These are phyloP conservation scores for Tadarida brasiliensis DNA, from an alignment of 2,797 vertebrate species.

Conservation along the genomic window DNA sequence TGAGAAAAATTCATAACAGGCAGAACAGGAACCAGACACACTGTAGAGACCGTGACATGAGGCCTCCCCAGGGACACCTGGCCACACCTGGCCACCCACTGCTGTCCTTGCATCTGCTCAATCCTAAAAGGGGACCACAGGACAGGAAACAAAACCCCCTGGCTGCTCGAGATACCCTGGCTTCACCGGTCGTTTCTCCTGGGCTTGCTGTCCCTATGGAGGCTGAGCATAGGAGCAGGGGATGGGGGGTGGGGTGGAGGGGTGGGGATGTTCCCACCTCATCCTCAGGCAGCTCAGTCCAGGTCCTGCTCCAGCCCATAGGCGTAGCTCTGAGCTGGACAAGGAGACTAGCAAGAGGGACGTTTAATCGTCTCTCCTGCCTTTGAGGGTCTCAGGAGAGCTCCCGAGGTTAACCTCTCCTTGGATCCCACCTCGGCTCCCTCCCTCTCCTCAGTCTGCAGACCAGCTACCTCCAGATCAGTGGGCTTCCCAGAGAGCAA, in stretches of 20 bases:
- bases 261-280: not conserved
- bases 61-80: not conserved
- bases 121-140: not conserved
- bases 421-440: not conserved
- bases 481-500: constrained; percentile 36
- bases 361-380: not conserved
- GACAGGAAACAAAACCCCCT: not conserved
- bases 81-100: not conserved
- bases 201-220: not conserved
- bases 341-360: not conserved
- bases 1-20: not conserved
- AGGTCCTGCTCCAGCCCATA: not conserved
- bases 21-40: not conserved
- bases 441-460: not conserved
- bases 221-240: not conserved
- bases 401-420: not conserved
- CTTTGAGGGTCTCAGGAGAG: not conserved
- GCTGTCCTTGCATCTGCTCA: not conserved
- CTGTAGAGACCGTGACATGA: not conserved
- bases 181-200: not conserved
- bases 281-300: not conserved
- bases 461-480: not conserved
- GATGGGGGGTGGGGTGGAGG: not conserved
- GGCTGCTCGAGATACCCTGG: not conserved
- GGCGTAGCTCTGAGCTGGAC: too few relatives aligned